Evolutionary conservation across 2,888 invertebrate genomes (phyloP), one percentile per base, ranked within the genome.

Genomic region (Kuschelorhynchus macadamiae): DNA sequence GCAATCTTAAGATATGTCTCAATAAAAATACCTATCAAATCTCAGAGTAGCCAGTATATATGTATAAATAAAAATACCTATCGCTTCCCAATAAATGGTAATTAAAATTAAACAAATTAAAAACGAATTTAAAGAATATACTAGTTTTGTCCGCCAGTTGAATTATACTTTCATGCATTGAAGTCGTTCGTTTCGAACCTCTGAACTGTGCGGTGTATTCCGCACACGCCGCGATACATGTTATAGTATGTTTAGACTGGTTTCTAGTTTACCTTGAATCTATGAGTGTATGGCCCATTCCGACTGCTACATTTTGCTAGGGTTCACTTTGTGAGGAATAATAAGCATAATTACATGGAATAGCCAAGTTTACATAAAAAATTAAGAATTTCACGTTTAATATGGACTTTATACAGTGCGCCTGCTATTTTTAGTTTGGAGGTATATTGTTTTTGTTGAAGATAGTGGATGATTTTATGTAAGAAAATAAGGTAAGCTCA

Each of bases 121-220:
- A 16, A 12, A 12, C n/a, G n/a, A 39, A 39, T 39, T 39, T 39
- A 39, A 39, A 33, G 9, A 33, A 39, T n/a, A 39, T 16, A 14
- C 41, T 25, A 21, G 18, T 55, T 21, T 12, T 21, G 25, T 16
- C 25, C 21, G 14, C n/a, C 36, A 53, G 18, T 14, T 16, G 33
- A 33, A 52, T 52, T 18, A 39, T 39, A 12, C 25, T n/a, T 18
- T n/a, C 9, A 30, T 30, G 25, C 21, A 9, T 12, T 55, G n/a
- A 56, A 3, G 14, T 50, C 32, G 8, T 9, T 1, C 32, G 30
- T 8, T 8, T 25, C 55, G 25, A n/a, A 56, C 55, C 55, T 56
- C 14, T 56, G 55, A 56, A 56, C 55, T 30, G 9, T n/a, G 16
- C 11, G 17, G 18, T 5, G 7, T 25, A 21, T 50, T 41, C 25